These are phyloP conservation scores for Gisinianus flammeolus DNA, from an alignment of 2,888 invertebrate species.

Conservation along the genomic window DNA sequence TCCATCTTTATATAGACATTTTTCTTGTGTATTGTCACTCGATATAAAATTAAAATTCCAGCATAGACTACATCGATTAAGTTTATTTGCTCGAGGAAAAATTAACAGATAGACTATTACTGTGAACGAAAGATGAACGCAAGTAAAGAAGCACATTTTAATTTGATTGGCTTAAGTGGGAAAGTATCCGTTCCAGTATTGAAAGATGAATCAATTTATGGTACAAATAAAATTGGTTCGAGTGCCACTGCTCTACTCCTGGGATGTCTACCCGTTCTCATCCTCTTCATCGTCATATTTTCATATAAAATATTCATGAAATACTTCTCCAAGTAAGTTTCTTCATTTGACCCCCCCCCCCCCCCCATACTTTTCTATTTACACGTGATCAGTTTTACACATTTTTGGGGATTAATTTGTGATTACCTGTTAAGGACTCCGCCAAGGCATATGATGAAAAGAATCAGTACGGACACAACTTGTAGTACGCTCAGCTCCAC, in stretches of 20 bases:
- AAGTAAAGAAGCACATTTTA: background rate
- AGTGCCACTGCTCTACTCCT: constrained; percentile 12
- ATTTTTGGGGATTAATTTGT: no score
- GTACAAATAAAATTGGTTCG: constrained; percentile 5
- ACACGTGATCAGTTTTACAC: no score
- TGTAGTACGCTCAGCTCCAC: background rate
- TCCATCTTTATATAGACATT: no score
- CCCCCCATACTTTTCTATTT: no score
- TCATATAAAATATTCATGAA: constrained; percentile 14
- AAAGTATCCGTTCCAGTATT: background rate
- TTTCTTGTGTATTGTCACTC: no score
- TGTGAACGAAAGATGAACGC: background rate
- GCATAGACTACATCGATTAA: background rate
- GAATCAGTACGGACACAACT: background rate
- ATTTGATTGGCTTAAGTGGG: background rate
- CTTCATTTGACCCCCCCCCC: background rate
- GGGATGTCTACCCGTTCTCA: constrained; percentile 4
- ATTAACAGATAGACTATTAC: background rate
- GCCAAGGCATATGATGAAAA: background rate
- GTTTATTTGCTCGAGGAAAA: background rate
- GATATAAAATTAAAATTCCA: background rate
- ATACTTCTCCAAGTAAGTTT: constrained; percentile 9
- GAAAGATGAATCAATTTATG: background rate
- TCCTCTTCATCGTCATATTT: constrained; percentile 9
- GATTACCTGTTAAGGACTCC: background rate